Evolutionary conservation across 2,113 vertebrate species (phyloP), one percentile per base, ranked within the genome.

Genomic region (Vidua macroura): DNA sequence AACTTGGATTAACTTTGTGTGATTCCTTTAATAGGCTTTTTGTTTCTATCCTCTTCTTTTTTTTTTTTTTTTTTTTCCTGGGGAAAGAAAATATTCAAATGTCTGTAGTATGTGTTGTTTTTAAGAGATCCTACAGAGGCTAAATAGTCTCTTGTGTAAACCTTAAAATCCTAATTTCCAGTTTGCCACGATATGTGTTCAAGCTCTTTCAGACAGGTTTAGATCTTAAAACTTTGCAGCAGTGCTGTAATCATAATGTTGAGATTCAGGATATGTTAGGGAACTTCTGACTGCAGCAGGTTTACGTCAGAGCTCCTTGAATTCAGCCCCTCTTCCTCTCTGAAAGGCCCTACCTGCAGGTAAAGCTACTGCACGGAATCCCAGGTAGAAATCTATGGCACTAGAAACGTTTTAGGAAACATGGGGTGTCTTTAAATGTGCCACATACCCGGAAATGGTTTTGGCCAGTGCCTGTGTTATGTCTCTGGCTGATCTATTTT

Each of bases 151-250:
- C 87, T 63, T 66, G 89, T 91, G 90, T 76, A 81, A 94, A 96
- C 72, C 85, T 87, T 90, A 76, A 96, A 91, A 84, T 89, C 88
- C 83, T 91, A 46, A 94, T 94, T 93, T 97, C 83, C 88, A 94
- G 86, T 90, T 96, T 90, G 93, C 86, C 27, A 55, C 13, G 9
- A 78, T 73, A 86, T 69, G 6, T 58, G 39, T 35, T 33, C 35
- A 9, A 84, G 80, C 80, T 95, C 83, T 66, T 87, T 70, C 84
- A 82, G 72, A 9, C 56, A 81, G 51, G 84, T 95, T 95, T 93
- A 15, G 44, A 28, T 74, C 51, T 80, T n/a, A 93, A 46, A 83
- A 87, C 79, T 13, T 69, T 86, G 13, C 22, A 16, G 44, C 39
- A 44, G 43, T 56, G 33, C 48, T 75, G 46, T 51, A 31, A 49